A percentile compares a stretch with the other conserved stretches of the same genome.
Conservation (phyloP, 2,888 invertebrate genomes). For the Halictus ligatus region DNA sequence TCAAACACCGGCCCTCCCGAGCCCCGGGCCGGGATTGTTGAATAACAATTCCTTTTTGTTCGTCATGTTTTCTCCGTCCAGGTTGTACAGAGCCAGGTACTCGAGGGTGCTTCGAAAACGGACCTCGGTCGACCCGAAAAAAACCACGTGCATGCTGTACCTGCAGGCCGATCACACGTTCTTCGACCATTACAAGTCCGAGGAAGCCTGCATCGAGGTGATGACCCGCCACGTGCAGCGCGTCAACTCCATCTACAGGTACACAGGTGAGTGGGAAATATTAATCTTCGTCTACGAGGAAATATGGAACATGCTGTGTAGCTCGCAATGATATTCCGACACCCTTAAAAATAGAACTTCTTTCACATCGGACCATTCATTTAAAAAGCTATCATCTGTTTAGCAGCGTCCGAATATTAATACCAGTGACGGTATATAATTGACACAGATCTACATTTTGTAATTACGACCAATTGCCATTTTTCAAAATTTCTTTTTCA, state of each 20-base stretch:
- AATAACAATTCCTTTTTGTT: neutral
- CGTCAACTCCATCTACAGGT: constrained; percentile 93
- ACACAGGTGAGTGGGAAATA: constrained; percentile 87
- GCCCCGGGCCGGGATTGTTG: neutral
- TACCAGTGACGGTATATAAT: no score
- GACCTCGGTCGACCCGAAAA: constrained; percentile 91
- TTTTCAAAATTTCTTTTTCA: no score
- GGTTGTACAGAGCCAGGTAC: constrained; percentile 73
- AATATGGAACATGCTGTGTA: neutral
- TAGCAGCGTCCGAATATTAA: no score
- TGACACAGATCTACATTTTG: no score
- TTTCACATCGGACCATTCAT: neutral
- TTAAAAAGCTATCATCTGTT: no score
- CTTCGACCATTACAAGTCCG: constrained; percentile 95
- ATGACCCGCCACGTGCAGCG: constrained; percentile 96
- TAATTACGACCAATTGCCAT: no score
- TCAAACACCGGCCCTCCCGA: constrained; percentile 2
- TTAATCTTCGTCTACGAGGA: neutral
- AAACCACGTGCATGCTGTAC: constrained; percentile 96
- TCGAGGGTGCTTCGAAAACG: constrained; percentile 79
- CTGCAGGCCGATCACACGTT: constrained; percentile 98
- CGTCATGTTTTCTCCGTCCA: constrained; percentile 23
- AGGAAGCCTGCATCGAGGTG: constrained; percentile 96
- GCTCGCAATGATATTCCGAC: neutral
- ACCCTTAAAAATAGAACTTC: neutral